Percentiles rank a stretch among this genome's conserved stretches.
Evolutionary conservation across 2,888 invertebrate genomes (phyloP).

Genomic region (Nemurella pictetii): DNA sequence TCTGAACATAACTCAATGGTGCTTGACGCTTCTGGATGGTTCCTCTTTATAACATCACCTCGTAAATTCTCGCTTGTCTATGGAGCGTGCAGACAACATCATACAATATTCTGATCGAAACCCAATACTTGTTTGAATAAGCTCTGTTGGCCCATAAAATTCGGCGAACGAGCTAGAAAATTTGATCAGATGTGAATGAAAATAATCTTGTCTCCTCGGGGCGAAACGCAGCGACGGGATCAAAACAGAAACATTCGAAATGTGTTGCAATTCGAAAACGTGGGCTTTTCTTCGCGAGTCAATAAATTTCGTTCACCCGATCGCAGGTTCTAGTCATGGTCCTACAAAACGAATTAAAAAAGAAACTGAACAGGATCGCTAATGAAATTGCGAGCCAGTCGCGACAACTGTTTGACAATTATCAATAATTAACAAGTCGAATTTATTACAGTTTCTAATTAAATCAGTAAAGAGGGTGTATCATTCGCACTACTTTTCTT

Average conservation of each 20-base stretch:
- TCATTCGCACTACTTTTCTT: not conserved
- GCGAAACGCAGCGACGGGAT: not conserved
- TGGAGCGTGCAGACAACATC: no score
- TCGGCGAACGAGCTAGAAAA: not conserved
- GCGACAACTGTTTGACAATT: conserved; percentile 7
- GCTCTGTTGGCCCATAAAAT: not conserved
- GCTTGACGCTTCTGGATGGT: no score
- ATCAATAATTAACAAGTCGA: not conserved
- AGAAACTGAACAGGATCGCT: not conserved
- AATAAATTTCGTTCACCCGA: not conserved
- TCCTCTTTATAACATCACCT: no score
- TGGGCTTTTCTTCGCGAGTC: not conserved
- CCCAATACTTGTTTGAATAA: not conserved
- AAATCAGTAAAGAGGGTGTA: not conserved
- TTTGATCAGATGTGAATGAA: not conserved
- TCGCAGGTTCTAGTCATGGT: not conserved
- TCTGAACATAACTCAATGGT: no score
- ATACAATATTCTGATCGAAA: not conserved
- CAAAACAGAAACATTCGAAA: not conserved
- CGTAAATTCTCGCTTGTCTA: no score
- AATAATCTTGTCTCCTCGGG: not conserved
- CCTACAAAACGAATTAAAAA: not conserved
- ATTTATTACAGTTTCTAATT: conserved; percentile 1
- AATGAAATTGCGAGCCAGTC: not conserved
- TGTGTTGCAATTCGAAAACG: not conserved